Evolutionary conservation across 2,113 vertebrate species (phyloP).

Genomic region (Saguinus midas): DNA sequence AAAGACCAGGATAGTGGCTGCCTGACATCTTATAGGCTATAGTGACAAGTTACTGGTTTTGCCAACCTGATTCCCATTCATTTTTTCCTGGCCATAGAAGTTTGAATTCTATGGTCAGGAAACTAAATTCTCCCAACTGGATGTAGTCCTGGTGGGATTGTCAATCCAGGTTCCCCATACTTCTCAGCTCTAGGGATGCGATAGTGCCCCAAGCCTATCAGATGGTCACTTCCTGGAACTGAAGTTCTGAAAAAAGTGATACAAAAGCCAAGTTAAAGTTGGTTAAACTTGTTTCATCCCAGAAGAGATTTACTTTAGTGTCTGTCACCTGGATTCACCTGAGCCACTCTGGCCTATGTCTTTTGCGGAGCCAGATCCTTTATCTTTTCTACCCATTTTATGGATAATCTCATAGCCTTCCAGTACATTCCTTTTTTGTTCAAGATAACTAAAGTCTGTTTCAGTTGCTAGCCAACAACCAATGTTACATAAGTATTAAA

Average conservation of each 20-base stretch:
- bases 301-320: neutral
- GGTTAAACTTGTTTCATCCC: neutral
- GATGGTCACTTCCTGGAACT: neutral
- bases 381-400: neutral
- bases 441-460: neutral
- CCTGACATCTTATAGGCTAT: no score
- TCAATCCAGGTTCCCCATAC: neutral
- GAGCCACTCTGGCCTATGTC: neutral
- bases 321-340: neutral
- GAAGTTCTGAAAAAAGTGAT: neutral
- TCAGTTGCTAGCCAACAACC: neutral
- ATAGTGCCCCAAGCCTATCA: neutral
- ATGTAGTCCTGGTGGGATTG: neutral
- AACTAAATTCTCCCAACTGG: neutral
- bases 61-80: neutral
- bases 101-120: neutral
- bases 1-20: neutral
- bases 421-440: neutral
- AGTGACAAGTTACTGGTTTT: neutral
- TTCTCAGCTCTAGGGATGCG: neutral
- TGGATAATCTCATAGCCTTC: neutral
- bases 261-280: neutral
- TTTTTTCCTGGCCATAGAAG: neutral
- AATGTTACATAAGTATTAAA: neutral
- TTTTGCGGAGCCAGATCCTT: neutral